phyloP scores from a whole-genome alignment of 2,113 vertebrate species.

The Capreolus pygargus region DNA sequence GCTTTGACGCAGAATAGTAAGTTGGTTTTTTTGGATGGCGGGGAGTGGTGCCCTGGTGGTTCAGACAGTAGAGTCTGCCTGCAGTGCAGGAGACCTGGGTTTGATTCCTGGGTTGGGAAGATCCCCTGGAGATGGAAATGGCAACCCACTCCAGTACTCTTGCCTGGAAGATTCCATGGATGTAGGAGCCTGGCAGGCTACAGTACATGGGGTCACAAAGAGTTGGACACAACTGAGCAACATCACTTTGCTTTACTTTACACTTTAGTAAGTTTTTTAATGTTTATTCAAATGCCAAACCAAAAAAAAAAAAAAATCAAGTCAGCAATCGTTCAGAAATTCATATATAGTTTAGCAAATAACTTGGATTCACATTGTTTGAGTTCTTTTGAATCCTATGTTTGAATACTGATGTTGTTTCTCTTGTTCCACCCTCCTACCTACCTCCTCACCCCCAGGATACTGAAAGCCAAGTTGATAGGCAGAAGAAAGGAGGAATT shows the following conservation, averaged over 20 bases:
- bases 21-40: slow-evolving; percentile 65
- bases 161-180: not conserved
- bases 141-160: not conserved
- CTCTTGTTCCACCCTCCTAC: not conserved
- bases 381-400: slow-evolving; percentile 46
- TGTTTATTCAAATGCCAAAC: slow-evolving; percentile 29
- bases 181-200: not conserved
- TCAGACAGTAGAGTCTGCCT: not conserved
- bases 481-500: slow-evolving; percentile 38
- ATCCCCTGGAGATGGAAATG: not conserved
- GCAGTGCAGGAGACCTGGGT: not conserved
- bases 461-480: slow-evolving; percentile 24
- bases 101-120: not conserved
- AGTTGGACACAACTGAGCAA: not conserved
- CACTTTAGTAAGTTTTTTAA: slow-evolving; percentile 78
- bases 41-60: not conserved
- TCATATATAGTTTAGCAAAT: not conserved
- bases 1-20: slow-evolving; percentile 95
- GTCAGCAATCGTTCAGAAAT: not conserved
- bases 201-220: not conserved
- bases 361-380: slow-evolving; percentile 27
- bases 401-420: slow-evolving; percentile 43
- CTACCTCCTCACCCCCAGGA: not conserved
- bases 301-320: not conserved
- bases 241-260: not conserved